These are phyloP conservation scores for Embidobia sp. DNA, from an alignment of 2,888 invertebrate genomes.

Conservation along the genomic window DNA sequence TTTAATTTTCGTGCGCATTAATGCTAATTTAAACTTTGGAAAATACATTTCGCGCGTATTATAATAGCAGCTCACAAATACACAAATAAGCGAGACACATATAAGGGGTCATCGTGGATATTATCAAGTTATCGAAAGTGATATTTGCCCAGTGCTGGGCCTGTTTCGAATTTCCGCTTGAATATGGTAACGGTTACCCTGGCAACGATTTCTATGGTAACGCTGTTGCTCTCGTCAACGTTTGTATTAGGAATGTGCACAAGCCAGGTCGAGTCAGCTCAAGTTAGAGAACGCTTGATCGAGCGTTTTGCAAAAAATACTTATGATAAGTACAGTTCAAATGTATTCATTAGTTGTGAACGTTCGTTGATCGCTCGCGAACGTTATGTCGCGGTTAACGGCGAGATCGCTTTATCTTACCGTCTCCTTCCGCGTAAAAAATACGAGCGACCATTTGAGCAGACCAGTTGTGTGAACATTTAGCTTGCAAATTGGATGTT, in stretches of 20 bases:
- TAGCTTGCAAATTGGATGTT: too few relatives aligned
- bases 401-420: too few relatives aligned
- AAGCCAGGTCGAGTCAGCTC: slow-evolving; percentile 29
- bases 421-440: too few relatives aligned
- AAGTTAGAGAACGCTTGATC: slow-evolving; percentile 37
- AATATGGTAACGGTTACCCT: slow-evolving; percentile 30
- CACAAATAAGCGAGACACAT: not conserved
- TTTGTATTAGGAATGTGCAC: slow-evolving; percentile 44
- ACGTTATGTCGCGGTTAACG: too few relatives aligned
- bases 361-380: slow-evolving; percentile 5
- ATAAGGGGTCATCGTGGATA: not conserved
- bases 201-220: slow-evolving; percentile 46
- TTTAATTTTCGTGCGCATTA: too few relatives aligned
- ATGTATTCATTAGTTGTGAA: slow-evolving; percentile 11
- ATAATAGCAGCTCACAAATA: not conserved
- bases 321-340: slow-evolving; percentile 18
- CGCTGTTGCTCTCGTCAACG: slow-evolving; percentile 49
- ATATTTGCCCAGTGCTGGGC: slow-evolving; percentile 53
- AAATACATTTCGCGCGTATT: too few relatives aligned
- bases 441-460: too few relatives aligned
- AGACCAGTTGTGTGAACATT: too few relatives aligned
- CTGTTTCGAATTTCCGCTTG: slow-evolving; percentile 36
- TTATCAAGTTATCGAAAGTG: slow-evolving; percentile 16
- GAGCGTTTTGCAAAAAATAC: slow-evolving; percentile 34
- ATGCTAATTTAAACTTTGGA: too few relatives aligned